Evolutionary conservation across 2,888 invertebrate species (phyloP).

Genomic region (Cartodere bifasciata): DNA sequence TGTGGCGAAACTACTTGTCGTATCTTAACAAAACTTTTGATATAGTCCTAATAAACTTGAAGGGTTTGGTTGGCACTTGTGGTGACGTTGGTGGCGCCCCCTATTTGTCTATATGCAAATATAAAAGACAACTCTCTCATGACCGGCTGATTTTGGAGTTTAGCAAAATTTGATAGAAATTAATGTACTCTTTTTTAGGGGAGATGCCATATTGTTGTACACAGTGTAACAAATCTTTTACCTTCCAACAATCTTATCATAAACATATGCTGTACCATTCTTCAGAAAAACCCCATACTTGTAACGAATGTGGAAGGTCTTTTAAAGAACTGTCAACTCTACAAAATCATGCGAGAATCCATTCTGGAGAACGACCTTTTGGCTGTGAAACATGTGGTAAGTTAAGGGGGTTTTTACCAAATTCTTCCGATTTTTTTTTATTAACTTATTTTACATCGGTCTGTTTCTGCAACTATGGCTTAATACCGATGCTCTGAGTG

Average conservation of each 20-base stretch:
- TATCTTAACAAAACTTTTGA: too few species aligned
- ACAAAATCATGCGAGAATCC: slow-evolving; percentile 76
- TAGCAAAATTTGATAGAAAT: not conserved
- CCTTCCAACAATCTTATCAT: slow-evolving; percentile 82
- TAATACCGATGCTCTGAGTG: too few species aligned
- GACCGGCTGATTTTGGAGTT: too few species aligned
- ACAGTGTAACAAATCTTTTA: slow-evolving; percentile 73
- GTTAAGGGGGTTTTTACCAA: slow-evolving; percentile 6
- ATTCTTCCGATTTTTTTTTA: not conserved
- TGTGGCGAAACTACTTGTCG: too few species aligned
- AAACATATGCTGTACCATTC: slow-evolving; percentile 80
- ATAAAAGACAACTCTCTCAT: too few species aligned
- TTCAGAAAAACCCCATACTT: slow-evolving; percentile 67
- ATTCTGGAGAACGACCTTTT: slow-evolving; percentile 76
- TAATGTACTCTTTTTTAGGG: slow-evolving; percentile 39
- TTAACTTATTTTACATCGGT: too few species aligned
- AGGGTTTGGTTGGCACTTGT: too few species aligned
- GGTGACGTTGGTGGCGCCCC: too few species aligned
- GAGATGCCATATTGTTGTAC: slow-evolving; percentile 79
- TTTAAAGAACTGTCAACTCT: slow-evolving; percentile 80
- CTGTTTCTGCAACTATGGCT: too few species aligned
- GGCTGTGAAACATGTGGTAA: slow-evolving; percentile 78
- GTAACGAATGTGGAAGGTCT: slow-evolving; percentile 64
- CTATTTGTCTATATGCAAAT: too few species aligned
- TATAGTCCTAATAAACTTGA: too few species aligned